Evolutionary conservation across 2,113 vertebrate genomes (phyloP), one percentile per base, ranked within the genome.

Genomic region (Hemicordylus capensis): DNA sequence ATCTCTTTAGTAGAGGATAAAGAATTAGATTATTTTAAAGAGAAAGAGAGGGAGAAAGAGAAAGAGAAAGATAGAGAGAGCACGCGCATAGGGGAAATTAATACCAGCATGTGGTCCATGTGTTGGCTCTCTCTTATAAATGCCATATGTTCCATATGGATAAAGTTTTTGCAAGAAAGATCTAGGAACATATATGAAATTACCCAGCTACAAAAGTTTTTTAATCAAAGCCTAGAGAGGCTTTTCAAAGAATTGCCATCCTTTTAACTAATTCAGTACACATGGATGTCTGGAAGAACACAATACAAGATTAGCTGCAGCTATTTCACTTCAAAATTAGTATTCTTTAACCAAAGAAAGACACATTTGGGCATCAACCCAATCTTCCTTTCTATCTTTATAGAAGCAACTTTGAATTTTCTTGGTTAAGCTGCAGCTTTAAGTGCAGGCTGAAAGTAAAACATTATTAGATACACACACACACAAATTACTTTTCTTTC

Each of bases 341-440:
- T 90, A 77, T 70, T 85, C 76, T 81, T 0, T 80, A 88, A 86
- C 90, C 67, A 85, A 89, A 91, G 24, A 79, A 63, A 85, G 42
- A 37, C 31, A 85, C 24, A 44, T 74, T 90, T 72, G 88, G 84
- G 78, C 42, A 87, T 56, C 80, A 89, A 90, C 84, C 92, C 89
- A 90, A 66, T 84, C 76, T 89, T 89, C 90, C 88, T 80, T 88
- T 66, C 83, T 85, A 8, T 59, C 75, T 78, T 76, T 78, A 78
- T 72, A 72, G 87, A 79, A 90, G 66, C 72, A 91, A 83, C 80
- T 87, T 26, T 87, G 91, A 89, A 94, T 96, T 96, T 97, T 96
- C 96, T 97, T 94, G 87, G 93, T 95, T 96, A 95, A 96, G 89
- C 96, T 97, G 95, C 96, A 96, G 96, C 92, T 96, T 96, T 96